A percentile compares a stretch with the other conserved stretches of the same genome.
Evolutionary conservation across 2,797 vertebrate genomes (phyloP).

Genomic region (Triplophysa yarkandensis): DNA sequence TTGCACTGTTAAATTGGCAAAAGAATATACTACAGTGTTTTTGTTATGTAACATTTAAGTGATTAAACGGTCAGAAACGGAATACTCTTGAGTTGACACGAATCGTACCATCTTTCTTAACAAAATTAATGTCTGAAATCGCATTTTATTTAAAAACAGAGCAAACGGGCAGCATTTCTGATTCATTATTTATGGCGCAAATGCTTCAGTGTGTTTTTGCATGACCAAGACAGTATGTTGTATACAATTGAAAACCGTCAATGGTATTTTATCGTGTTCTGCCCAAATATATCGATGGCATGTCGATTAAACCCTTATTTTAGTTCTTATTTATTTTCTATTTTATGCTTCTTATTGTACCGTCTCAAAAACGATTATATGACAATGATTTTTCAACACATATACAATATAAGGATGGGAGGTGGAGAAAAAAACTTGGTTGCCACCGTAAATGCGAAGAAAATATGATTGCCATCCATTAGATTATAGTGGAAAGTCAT

Average conservation of each 20-base stretch:
- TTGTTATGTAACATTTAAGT: slow-evolving; percentile 16
- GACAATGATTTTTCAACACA: not conserved
- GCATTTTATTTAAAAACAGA: slow-evolving; percentile 2
- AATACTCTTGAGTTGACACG: not conserved
- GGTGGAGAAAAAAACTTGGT: too few species aligned
- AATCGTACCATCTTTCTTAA: slow-evolving; percentile 10
- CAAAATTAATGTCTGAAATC: slow-evolving; percentile 14
- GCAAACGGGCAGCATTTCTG: slow-evolving; percentile 35
- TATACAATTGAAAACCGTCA: slow-evolving; percentile 48
- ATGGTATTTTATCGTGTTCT: slow-evolving; percentile 44
- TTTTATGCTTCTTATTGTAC: not conserved
- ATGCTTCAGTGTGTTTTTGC: slow-evolving; percentile 57
- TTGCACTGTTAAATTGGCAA: slow-evolving; percentile 21
- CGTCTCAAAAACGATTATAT: not conserved
- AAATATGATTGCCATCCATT: not conserved
- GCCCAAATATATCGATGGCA: slow-evolving; percentile 13
- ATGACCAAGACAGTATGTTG: slow-evolving; percentile 55
- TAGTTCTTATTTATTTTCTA: slow-evolving; percentile 4
- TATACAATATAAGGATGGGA: not conserved
- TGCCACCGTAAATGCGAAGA: too few species aligned
- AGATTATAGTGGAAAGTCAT: not conserved
- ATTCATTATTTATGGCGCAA: slow-evolving; percentile 40
- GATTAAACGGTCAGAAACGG: slow-evolving; percentile 1
- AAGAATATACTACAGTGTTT: slow-evolving; percentile 19
- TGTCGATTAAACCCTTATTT: slow-evolving; percentile 42